Evolutionary conservation across 2,888 invertebrate species (phyloP), one percentile per base, ranked within the genome.

Genomic region (Liposcelis brunnea): DNA sequence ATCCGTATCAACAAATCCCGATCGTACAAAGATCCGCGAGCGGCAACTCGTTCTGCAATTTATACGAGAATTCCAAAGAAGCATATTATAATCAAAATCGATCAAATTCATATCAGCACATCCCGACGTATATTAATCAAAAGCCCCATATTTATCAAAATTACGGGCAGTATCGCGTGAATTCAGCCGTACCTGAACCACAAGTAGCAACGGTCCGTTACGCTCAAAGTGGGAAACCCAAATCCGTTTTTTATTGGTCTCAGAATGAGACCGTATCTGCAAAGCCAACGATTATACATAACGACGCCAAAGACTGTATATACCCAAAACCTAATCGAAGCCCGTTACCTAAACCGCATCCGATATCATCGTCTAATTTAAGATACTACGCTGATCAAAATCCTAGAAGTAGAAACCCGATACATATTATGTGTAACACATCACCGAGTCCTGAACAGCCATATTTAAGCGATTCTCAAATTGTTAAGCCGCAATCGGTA

Each of bases 331-430:
- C 52, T 19, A 54, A 53, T 40, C 50, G 57, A 11, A 50, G 55
- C n/a, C 48, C 55, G 38, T 52, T 59, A 16, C 56, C 55, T 5
- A 53, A 64, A 49, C 65, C 65, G 8, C 57, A 63, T 2, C 64
- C 65, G 3, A 59, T 61, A 5, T 60, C 63, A 4, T 62, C 63
- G 46, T 49, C 54, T 2, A 54, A 55, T 44, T 76, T 71, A 55
- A 69, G 77, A 49, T 81, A 81, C 55, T 71, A 77, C 47, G 75
- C 80, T 2, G 81, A 81, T 61, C 75, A 77, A 52, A 74, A 74
- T 49, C 80, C 81, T 0, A 67, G 81, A 54, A 80, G 80, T 48
- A 64, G 81, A 36, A 73, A 76, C 56, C 81, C 81, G 31, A 78
- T 82, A 52, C 75, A 78, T 54, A 71, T 81, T 49, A 67, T 76